Evolutionary conservation across 1,140 invertebrate genomes (phyloP), one percentile per base, ranked within the genome.

Genomic region (Rhagoletis zephyria): DNA sequence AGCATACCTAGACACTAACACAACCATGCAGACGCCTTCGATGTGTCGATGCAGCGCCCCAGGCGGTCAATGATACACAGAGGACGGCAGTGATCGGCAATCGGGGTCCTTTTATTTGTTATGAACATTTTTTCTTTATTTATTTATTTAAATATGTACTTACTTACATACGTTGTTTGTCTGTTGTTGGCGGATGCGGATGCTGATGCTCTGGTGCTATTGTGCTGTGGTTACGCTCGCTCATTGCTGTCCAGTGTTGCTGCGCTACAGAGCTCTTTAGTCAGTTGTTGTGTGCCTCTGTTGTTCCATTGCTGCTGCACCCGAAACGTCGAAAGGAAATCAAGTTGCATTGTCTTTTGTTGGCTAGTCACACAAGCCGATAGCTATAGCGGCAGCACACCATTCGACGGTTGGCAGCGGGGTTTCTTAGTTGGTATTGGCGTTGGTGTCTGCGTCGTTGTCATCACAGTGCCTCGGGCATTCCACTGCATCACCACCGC

Each of bases 261-360:
- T 67, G 30, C 16, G 4, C 4, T 64, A 64, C 10, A 4, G 4
- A 64, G 4, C 63, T 16, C 63, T 12, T 64, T 64, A 16, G 4
- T 64, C 30, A 30, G 59, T 60, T 60, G 59, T 6, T 12, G 30
- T 30, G 30, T 30, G 30, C 30, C 30, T 30, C 56, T 81, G 74
- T 81, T 70, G 42, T 3, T 51, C 16, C 42, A 5, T 6, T 59
- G 16, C 48, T 81, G 74, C 48, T 81, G 74, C 74, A 59, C 48
- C 48, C 48, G 16, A 51, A 81, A 10, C 74, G n/a, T 56, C n/a
- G 5, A n/a, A 10, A 56, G 74, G 48, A 81, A 81, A 81, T 81
- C 74, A 81, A 81, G 74, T 81, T 81, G 74, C 74, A 81, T 81
- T 81, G 74, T 81, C 74, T 81, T 81, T 56, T 56, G 61, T 7